A percentile compares a stretch with the other conserved stretches of the same genome.
Evolutionary conservation across 2,888 invertebrate species (phyloP).

Genomic region (Archips xylosteana): DNA sequence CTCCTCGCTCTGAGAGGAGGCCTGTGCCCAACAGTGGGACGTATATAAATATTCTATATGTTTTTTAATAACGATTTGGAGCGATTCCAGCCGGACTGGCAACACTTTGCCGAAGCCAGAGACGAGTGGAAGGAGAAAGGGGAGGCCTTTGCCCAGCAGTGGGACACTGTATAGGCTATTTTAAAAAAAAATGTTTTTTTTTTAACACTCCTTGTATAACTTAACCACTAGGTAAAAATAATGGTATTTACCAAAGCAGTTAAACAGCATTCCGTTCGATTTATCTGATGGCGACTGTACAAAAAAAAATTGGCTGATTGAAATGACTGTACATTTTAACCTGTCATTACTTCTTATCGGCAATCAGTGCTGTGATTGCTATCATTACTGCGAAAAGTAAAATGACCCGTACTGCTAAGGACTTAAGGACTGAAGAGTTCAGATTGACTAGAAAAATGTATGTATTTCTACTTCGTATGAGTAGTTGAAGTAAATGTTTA

Average conservation of each 20-base stretch:
- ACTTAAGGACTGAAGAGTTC: slow-evolving; percentile 6
- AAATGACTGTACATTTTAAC: slow-evolving; percentile 31
- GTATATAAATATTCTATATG: too few relatives aligned
- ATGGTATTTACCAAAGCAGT: background rate
- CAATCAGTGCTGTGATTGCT: slow-evolving; percentile 46
- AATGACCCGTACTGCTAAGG: slow-evolving; percentile 16
- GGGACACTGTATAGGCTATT: too few relatives aligned
- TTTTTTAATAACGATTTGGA: too few relatives aligned
- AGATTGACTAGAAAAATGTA: slow-evolving; percentile 33
- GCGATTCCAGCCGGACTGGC: too few relatives aligned
- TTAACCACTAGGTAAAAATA: too few relatives aligned
- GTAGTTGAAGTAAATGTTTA: slow-evolving; percentile 18
- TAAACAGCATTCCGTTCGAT: background rate
- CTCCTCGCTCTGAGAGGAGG: too few relatives aligned
- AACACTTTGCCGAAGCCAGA: too few relatives aligned
- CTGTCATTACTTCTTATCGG: slow-evolving; percentile 38
- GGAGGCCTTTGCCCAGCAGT: too few relatives aligned
- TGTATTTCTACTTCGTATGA: slow-evolving; percentile 27
- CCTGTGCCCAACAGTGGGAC: too few relatives aligned
- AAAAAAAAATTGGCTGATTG: slow-evolving; percentile 31
- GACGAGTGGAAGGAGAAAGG: too few relatives aligned
- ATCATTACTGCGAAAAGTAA: slow-evolving; percentile 38
- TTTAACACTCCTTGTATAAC: too few relatives aligned
- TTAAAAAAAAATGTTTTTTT: too few relatives aligned
- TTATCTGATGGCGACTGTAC: background rate